Evolutionary conservation across 2,797 vertebrate genomes (phyloP), one percentile per base, ranked within the genome.

Genomic region (Cryptoprocta ferox): DNA sequence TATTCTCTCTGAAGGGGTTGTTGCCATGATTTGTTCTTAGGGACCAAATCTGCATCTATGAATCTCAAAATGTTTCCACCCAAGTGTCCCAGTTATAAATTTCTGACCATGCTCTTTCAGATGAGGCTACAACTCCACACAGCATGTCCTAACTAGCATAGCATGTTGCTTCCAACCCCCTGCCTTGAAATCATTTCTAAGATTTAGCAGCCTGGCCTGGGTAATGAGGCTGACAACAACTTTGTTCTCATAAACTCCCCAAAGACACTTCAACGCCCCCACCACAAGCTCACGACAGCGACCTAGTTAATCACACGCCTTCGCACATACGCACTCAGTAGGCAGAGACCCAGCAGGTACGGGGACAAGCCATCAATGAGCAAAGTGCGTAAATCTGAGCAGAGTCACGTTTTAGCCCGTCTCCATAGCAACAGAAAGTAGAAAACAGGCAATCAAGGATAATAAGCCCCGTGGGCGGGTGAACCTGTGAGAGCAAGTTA

Each of bases 381-480:
- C 88, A 96, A 91, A 98, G 93, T 94, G 95, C 50, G 45, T 80
- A 70, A 86, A 92, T 96, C 88, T 32, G 75, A 95, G 65, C 30
- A 66, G 53, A 97, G 81, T 91, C 98, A 97, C 95, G 97, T 91
- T 95, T 94, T 85, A 53, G 19, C 83, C 95, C 14, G 56, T 97
- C 83, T 84, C 97, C 97, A 96, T 97, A 97, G 97, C 94, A 96
- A 97, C 93, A 50, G 95, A 89, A 93, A 97, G 97, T 81, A 81
- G 97, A 95, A 97, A 96, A 96, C 98, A 97, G 91, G 95, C 97
- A 97, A 96, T 98, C 96, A 95, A 39, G 93, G 94, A 97, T 98
- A 98, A 98, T 97, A 93, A 98, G 97, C 96, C 94, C 96, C 53
- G 95, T 98, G 97, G 96, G 97, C 96, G 95, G 96, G 75, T 28